Base-by-base conservation (phyloP, 1,140 invertebrate genomes). In the Drosophila pandora region DNA sequence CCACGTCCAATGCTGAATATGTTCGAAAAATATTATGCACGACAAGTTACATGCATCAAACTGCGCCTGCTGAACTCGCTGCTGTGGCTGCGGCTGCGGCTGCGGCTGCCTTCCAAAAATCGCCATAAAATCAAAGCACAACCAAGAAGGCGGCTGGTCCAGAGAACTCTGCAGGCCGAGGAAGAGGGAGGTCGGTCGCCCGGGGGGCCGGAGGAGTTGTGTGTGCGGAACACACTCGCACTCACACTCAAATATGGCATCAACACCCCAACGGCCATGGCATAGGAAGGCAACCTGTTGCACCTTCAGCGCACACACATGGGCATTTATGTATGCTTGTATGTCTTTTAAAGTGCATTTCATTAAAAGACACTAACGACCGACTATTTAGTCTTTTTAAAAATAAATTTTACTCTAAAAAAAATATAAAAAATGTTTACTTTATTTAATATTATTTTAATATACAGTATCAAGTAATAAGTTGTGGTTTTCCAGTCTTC, bases 31-130 rank as follows among this genome's bases (percentile, higher is more conserved):
- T 85, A 79, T 85, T 45, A 59, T 63, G 81, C 77, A 74, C 68
- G 81, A 85, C 81, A 85, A 77, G 73, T 81, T 81, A 85, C 81
- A 85, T 85, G 81, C 77, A 85, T 85, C 81, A 85, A 85, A 80
- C 81, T 81, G 81, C 82, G 67, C 50, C 43, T 49, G 53, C 43
- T 32, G 64, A 9, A 50, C 28, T 60, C 48, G 34, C 76, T 45
- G 39, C 12, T 13, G 60, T 17, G 2, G 30, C 25, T 9, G 23
- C 0, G 3, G 25, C 25, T 25, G 23, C n/a, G 23, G 23, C 25
- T 28, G 25, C 5, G 25, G 43, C n/a, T 13, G 22, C 22, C 43
- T 61, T 45, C 50, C 64, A 81, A 85, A 82, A 63, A 85, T 75
- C 69, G 77, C 68, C 68, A 77, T 60, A 64, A 85, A 87, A 87